These are phyloP conservation scores for Bombus vancouverensis DNA, from an alignment of 1,140 invertebrate genomes.

Conservation along the genomic window DNA sequence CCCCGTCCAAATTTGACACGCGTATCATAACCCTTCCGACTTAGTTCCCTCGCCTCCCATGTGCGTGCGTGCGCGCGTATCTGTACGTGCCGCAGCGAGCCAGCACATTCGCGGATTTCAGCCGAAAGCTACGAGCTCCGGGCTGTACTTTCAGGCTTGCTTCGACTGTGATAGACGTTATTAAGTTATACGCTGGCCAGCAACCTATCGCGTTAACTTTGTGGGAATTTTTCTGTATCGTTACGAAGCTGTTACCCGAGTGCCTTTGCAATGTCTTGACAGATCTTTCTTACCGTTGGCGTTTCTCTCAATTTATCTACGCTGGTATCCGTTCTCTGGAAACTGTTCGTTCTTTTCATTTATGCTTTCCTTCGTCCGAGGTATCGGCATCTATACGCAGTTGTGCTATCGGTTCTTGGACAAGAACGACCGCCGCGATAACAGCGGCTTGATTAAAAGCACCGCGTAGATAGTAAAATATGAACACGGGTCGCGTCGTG, in stretches of 20 bases:
- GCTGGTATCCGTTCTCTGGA: not conserved
- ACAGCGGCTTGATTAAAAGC: slow-evolving; percentile 43
- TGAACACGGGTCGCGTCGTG: slow-evolving; percentile 47
- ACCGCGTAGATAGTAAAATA: slow-evolving; percentile 51
- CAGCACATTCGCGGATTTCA: slow-evolving; percentile 48
- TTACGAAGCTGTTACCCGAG: slow-evolving; percentile 62
- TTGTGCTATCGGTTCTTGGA: not conserved
- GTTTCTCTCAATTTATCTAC: not conserved
- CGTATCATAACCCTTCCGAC: slow-evolving; percentile 77
- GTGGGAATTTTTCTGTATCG: slow-evolving; percentile 24
- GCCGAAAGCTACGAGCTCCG: slow-evolving; percentile 19
- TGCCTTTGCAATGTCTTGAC: slow-evolving; percentile 70
- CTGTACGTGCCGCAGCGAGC: slow-evolving; percentile 14
- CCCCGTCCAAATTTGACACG: slow-evolving; percentile 79
- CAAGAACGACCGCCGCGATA: not conserved
- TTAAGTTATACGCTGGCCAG: slow-evolving; percentile 41
- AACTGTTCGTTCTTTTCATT: not conserved
- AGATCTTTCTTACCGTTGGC: not conserved
- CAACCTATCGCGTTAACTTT: not conserved
- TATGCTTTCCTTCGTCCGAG: too few species aligned
- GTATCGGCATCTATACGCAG: not conserved
- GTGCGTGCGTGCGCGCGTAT: slow-evolving; percentile 26
- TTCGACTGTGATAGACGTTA: slow-evolving; percentile 16
- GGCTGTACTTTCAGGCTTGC: not conserved
- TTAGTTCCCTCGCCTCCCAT: slow-evolving; percentile 31